Base-by-base conservation (phyloP, 2,888 invertebrate genomes). In the Choristoneura rosaceana region DNA sequence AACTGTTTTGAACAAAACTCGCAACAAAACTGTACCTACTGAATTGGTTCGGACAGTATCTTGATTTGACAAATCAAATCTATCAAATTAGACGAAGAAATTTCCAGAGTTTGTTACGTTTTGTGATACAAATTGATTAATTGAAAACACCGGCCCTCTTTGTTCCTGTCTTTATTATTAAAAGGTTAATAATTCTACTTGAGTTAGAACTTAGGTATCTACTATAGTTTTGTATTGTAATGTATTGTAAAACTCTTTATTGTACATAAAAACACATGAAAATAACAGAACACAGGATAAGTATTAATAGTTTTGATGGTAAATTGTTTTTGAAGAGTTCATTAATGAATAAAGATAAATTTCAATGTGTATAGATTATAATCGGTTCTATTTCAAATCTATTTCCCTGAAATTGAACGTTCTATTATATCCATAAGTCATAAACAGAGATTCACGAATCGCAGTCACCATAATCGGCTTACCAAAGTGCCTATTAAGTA, bases 401-500 rank as follows among this genome's bases (percentile, higher is more conserved):
- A 12, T 14, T 12, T 3, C 12, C 5, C 33, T 62, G n/a, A 55
- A 66, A 71, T 58, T 67, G 60, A 67, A 66, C n/a, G 47, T 59
- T 34, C 58, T 68, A 58, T 71, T 71, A 71, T 66, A 65, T 69
- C 64, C 64, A 65, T 69, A 69, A 45, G 69, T 70, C 69, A 74
- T 75, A 76, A 71, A 60, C 71, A 41, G 70, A 75, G 77, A 69
- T 73, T 25, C 73, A 60, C 65, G 73, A 75, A 71, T 74, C 43
- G 73, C 50, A 73, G 69, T 73, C 58, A 10, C 58, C 59, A 55
- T 75, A 75, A 75, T 79, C 75, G 74, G 73, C 74, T 73, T 61
- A 68, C 71, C 71, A 74, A 76, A 76, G 76, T 74, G 78, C 80
- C 79, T 78, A 77, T 74, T 64, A 76, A 75, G 74, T 76, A 76